Evolutionary conservation across 2,113 vertebrate species (phyloP).

Genomic region (Chinchilla lanigera): DNA sequence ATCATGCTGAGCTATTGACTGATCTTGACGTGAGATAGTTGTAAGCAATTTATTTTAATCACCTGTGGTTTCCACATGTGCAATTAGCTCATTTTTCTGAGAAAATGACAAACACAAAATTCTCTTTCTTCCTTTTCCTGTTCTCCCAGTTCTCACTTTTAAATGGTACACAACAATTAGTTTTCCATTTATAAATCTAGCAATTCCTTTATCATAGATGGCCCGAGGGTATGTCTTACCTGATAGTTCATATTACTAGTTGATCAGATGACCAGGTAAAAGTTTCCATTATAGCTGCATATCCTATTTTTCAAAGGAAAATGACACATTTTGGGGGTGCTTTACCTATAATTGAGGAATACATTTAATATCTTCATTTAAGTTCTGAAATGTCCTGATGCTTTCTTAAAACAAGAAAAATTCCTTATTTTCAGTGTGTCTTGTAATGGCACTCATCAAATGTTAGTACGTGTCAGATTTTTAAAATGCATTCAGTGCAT

Average conservation of each 20-base stretch:
- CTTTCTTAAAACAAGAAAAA: not conserved
- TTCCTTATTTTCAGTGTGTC: not conserved
- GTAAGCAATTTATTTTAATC: not conserved
- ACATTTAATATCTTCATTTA: not conserved
- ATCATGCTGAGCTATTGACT: not conserved
- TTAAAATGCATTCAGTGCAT: not conserved
- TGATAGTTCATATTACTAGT: not conserved
- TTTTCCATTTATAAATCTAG: not conserved
- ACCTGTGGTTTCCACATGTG: not conserved
- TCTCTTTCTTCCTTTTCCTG: not conserved
- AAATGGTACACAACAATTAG: not conserved
- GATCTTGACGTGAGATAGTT: not conserved
- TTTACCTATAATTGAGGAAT: not conserved
- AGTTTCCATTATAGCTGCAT: not conserved
- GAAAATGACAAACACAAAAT: slow-evolving; percentile 25
- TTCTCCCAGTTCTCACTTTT: not conserved
- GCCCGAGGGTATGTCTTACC: not conserved
- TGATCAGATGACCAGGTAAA: not conserved
- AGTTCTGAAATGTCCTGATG: not conserved
- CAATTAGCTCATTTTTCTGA: not conserved
- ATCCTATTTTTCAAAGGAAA: slow-evolving; percentile 13
- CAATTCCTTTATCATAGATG: not conserved
- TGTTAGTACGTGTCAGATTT: not conserved
- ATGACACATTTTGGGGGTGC: not conserved
- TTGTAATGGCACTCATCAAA: not conserved